phyloP scores from a whole-genome alignment of 2,113 vertebrate genomes.

The Numida meleagris region DNA sequence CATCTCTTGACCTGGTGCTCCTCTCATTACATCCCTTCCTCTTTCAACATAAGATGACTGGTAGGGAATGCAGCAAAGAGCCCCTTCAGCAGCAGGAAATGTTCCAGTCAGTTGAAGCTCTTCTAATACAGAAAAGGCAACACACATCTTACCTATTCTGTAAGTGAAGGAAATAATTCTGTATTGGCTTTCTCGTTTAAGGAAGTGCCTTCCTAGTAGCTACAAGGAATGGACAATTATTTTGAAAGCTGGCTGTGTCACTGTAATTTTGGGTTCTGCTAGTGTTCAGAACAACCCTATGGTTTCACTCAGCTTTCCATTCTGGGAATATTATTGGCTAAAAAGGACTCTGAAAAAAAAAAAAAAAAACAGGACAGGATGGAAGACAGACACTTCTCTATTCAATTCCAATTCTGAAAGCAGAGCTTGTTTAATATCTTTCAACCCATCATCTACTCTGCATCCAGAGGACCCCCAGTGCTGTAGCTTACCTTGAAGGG shows the following conservation, averaged over 20 bases:
- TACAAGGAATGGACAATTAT: too few relatives aligned
- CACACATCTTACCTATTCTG: not conserved
- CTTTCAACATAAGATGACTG: not conserved
- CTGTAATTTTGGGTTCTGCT: not conserved
- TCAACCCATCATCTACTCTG: not conserved
- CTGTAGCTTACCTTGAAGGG: constrained; percentile 78
- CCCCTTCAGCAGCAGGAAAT: not conserved
- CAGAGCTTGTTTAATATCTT: not conserved
- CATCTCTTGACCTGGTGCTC: not conserved
- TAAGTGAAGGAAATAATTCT: not conserved
- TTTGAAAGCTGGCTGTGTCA: not conserved
- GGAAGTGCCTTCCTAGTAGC: not conserved
- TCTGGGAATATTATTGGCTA: not conserved
- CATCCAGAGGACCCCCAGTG: not conserved
- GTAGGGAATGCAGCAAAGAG: not conserved
- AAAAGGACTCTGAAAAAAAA: not conserved
- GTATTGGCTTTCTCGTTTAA: not conserved
- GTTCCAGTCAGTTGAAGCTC: not conserved
- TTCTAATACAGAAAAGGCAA: not conserved
- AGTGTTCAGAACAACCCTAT: not conserved
- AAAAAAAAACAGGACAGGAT: not conserved
- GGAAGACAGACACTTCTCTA: not conserved
- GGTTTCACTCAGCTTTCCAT: not conserved
- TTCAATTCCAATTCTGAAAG: not conserved
- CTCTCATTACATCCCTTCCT: not conserved